Conservation (phyloP, 30 jellyfish, hydroid and myxozoan genomes). For the Catostylus mosaicus region DNA sequence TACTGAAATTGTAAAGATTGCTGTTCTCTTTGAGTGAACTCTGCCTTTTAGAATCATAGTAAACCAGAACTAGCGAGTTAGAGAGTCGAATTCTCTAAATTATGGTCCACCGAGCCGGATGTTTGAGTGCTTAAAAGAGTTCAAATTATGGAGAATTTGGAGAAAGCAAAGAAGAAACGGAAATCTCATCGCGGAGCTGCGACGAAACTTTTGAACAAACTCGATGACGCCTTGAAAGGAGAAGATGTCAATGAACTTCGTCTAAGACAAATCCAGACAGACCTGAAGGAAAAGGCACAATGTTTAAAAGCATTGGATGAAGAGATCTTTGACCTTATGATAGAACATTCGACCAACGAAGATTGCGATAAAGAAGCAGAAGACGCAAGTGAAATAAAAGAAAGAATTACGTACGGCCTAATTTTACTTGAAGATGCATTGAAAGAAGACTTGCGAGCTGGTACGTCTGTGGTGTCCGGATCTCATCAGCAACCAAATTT, state of each 20-base stretch:
- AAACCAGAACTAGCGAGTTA: too few species aligned
- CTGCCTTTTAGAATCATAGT: too few species aligned
- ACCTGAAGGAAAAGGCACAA: slow-evolving; percentile 8
- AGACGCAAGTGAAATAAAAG: too few species aligned
- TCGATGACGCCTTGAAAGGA: slow-evolving; percentile 20
- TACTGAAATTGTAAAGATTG: too few species aligned
- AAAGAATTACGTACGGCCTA: slow-evolving; percentile 8
- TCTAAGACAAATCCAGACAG: slow-evolving; percentile 12
- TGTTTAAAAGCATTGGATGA: slow-evolving; percentile 5
- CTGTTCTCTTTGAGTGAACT: too few species aligned
- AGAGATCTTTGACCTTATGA: slow-evolving; percentile 15
- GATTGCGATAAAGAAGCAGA: slow-evolving; percentile 22
- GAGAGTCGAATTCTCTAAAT: too few species aligned
- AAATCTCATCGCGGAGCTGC: slow-evolving; percentile 26
- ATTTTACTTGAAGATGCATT: slow-evolving; percentile 20
- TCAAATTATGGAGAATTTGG: slow-evolving; percentile 17
- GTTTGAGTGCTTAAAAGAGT: not conserved
- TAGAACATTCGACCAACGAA: slow-evolving; percentile 13
- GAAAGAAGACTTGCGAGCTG: slow-evolving; percentile 10
- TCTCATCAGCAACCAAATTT: slow-evolving; percentile 19
- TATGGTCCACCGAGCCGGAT: slow-evolving; percentile 24
- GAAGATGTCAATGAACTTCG: slow-evolving; percentile 7
- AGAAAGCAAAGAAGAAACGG: slow-evolving; percentile 30
- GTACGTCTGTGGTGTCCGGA: slow-evolving; percentile 22
- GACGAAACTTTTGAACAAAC: slow-evolving; percentile 18